Conservation (phyloP, 2,888 invertebrate genomes). For the Chirona hameri region DNA sequence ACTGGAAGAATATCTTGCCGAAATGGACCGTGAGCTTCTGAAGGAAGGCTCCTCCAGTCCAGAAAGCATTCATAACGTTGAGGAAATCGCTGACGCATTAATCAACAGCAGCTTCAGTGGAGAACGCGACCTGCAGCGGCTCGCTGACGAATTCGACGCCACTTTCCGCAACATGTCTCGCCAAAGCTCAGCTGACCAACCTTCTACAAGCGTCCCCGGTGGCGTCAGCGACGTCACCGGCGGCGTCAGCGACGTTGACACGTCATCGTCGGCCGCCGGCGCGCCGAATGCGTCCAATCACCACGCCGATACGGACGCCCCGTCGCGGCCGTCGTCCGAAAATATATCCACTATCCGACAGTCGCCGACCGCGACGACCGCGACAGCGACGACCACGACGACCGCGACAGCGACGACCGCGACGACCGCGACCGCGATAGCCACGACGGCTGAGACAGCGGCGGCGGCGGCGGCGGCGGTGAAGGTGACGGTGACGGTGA, state of each 20-base stretch:
- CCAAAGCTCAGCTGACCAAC: not conserved
- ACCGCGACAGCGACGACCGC: not conserved
- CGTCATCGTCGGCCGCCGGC: not conserved
- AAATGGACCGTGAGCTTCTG: not conserved
- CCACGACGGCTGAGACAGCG: not conserved
- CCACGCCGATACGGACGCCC: too few species aligned
- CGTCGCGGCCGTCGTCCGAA: too few species aligned
- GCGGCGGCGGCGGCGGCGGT: not conserved
- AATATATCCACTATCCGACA: too few species aligned
- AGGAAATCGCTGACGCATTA: not conserved
- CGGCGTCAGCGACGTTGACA: not conserved
- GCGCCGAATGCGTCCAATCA: not conserved
- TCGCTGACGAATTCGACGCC: not conserved
- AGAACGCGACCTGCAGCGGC: not conserved
- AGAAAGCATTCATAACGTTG: not conserved
- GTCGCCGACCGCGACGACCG: too few species aligned
- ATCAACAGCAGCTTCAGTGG: not conserved
- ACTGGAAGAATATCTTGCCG: not conserved
- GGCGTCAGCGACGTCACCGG: not conserved
- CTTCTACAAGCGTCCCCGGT: not conserved
- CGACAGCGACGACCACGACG: too few species aligned
- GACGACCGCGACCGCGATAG: not conserved
- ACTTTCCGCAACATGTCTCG: not conserved
- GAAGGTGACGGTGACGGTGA: not conserved
- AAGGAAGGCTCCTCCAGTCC: not conserved